These are phyloP conservation scores for Globia sparganii DNA, from an alignment of 2,888 invertebrate genomes.

Conservation along the genomic window DNA sequence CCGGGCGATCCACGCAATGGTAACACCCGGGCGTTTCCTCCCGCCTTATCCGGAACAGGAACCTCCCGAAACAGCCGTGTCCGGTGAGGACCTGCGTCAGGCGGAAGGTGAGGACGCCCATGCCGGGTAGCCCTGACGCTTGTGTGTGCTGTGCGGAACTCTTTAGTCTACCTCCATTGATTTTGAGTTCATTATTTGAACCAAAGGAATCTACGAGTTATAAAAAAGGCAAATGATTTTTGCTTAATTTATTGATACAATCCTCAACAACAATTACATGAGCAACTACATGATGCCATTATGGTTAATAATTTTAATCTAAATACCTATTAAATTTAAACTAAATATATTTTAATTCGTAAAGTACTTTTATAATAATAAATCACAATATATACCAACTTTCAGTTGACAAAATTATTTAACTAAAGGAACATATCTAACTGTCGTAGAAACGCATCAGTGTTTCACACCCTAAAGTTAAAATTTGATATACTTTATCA, in stretches of 20 bases:
- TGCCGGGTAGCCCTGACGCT: too few species aligned
- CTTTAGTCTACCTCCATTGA: neutral
- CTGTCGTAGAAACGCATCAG: slow-evolving; percentile 76
- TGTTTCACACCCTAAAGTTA: slow-evolving; percentile 82
- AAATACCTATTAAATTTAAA: slow-evolving; percentile 84
- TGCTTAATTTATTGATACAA: slow-evolving; percentile 89
- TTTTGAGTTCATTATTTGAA: neutral
- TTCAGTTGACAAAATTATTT: slow-evolving; percentile 87
- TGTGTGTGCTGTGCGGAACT: neutral
- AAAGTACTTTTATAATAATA: slow-evolving; percentile 84
- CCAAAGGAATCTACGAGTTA: slow-evolving; percentile 31
- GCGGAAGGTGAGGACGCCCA: too few species aligned
- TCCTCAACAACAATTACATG: slow-evolving; percentile 88
- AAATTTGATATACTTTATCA: slow-evolving; percentile 67
- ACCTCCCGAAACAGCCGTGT: too few species aligned
- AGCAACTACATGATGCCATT: slow-evolving; percentile 85
- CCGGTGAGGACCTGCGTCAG: too few species aligned
- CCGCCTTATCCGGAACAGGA: too few species aligned
- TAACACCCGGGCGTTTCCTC: too few species aligned
- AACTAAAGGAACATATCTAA: slow-evolving; percentile 85
- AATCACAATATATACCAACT: slow-evolving; percentile 89
- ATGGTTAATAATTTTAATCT: slow-evolving; percentile 83
- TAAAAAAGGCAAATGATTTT: slow-evolving; percentile 71
- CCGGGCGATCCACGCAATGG: too few species aligned
- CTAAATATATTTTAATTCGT: slow-evolving; percentile 86